These are phyloP conservation scores for Thelaira solivaga DNA, from an alignment of 2,888 invertebrate species.

Conservation along the genomic window DNA sequence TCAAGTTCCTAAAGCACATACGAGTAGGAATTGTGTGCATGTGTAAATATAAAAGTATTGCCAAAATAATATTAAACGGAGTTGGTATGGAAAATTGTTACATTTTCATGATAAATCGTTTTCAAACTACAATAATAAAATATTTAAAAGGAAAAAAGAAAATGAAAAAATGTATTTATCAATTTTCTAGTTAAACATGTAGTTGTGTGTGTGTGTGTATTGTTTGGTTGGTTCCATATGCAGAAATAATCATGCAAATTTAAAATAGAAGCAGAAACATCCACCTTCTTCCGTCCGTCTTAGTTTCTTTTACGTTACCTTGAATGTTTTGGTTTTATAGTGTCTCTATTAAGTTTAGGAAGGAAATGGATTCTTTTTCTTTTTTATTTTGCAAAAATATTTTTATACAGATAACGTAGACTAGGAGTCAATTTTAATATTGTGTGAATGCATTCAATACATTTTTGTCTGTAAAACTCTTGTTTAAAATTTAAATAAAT, in stretches of 20 bases:
- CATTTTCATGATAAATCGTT: conserved; percentile 74
- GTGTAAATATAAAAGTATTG: too few species aligned
- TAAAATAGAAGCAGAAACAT: too few species aligned
- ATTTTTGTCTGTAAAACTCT: conserved; percentile 15
- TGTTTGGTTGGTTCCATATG: too few species aligned
- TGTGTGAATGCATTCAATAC: background rate
- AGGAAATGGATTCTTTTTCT: background rate
- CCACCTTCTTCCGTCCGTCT: too few species aligned
- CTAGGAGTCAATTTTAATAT: background rate
- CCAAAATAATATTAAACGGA: conserved; percentile 8
- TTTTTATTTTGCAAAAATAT: background rate
- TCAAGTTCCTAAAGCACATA: background rate
- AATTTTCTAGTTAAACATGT: conserved; percentile 64
- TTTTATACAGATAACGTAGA: background rate
- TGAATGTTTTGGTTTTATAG: background rate
- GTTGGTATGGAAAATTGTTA: conserved; percentile 39
- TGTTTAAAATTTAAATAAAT: too few species aligned
- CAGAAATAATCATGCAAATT: too few species aligned
- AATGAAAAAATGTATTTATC: too few species aligned
- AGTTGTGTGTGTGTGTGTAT: too few species aligned
- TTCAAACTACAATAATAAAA: conserved; percentile 53
- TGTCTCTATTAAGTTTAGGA: background rate
- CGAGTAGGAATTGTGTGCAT: background rate
- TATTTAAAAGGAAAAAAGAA: conserved; percentile 62
- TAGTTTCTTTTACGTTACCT: too few species aligned